Evolutionary conservation across 2,113 vertebrate genomes (phyloP), one percentile per base, ranked within the genome.

Genomic region (Cygnus atratus): DNA sequence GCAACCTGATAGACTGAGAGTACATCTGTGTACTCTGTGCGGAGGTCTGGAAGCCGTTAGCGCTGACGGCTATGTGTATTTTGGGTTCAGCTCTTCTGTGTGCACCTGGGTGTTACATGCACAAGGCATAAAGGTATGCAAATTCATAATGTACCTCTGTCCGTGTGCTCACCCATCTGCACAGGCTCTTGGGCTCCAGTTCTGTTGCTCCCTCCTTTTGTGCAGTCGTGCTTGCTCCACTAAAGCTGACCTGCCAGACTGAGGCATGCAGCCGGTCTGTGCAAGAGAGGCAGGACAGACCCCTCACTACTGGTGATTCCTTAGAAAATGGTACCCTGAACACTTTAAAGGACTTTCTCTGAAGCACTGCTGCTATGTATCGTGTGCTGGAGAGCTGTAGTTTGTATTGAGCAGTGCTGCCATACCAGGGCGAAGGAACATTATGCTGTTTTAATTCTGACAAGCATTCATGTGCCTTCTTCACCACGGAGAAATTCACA

Each of bases 11-110:
- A 52, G 54, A 35, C n/a, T 52, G 19, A 59, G 62, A 35, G 13
- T 76, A 1, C 52, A 9, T 84, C n/a, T 41, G 18, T 29, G 6
- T 0, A 1, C 33, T 28, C 5, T 58, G 5, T 33, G 1, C 4
- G 1, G 20, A 89, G 44, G n/a, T 37, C 33, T 63, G 65, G 68
- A 89, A 88, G 57, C 63, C n/a, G 12, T 43, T 48, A 70, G 35
- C 65, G 22, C 37, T 33, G 37, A 66, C 59, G 22, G 10, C n/a
- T 77, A 0, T 14, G 8, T 84, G 66, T 62, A 5, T 59, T 55
- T 43, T 46, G 37, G 21, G 19, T 82, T 35, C 71, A 68, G 57
- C 33, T 93, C 87, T 52, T 21, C 26, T 25, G 0, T 43, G 48
- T 28, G 29, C 35, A 35, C 37, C 20, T 67, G 4, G 18, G 3